phyloP scores from a whole-genome alignment of 2,888 invertebrate species.

The Sicus ferrugineus region DNA sequence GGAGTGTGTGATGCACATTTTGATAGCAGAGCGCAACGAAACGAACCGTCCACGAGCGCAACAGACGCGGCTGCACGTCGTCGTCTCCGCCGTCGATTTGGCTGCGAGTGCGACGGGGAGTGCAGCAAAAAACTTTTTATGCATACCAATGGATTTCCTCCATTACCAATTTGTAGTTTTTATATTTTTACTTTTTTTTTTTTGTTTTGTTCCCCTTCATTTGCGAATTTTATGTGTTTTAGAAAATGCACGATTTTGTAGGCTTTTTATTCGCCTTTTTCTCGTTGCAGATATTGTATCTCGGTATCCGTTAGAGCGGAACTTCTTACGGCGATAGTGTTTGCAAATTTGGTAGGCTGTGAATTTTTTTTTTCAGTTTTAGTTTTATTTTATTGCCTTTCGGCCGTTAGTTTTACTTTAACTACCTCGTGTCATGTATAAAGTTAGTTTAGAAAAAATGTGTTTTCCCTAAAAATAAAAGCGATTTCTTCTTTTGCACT shows the following conservation, averaged over 20 bases:
- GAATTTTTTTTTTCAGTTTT: not conserved
- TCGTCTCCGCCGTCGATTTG: not conserved
- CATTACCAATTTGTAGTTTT: slow-evolving; percentile 13
- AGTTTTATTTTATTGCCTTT: not conserved
- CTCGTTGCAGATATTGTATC: slow-evolving; percentile 9
- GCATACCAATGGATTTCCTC: slow-evolving; percentile 32
- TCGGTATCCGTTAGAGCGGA: not conserved
- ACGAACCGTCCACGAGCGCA: not conserved
- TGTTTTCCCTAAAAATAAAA: too few relatives aligned
- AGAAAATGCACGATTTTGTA: slow-evolving; percentile 25
- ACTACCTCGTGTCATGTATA: not conserved
- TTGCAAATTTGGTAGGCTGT: not conserved
- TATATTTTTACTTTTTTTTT: not conserved
- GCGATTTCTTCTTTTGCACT: not conserved
- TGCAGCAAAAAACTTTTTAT: slow-evolving; percentile 29
- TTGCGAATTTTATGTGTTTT: slow-evolving; percentile 30
- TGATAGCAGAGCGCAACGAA: slow-evolving; percentile 42
- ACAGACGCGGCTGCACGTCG: not conserved
- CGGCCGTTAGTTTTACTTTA: not conserved
- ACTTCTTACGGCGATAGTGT: not conserved
- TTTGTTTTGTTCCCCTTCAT: slow-evolving; percentile 23
- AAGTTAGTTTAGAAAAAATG: not conserved
- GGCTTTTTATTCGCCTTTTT: not conserved
- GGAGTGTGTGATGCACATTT: slow-evolving; percentile 51
- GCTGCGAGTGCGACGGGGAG: not conserved